These are phyloP conservation scores for Sialia sialis DNA, from an alignment of 2,113 vertebrate species.

Conservation along the genomic window DNA sequence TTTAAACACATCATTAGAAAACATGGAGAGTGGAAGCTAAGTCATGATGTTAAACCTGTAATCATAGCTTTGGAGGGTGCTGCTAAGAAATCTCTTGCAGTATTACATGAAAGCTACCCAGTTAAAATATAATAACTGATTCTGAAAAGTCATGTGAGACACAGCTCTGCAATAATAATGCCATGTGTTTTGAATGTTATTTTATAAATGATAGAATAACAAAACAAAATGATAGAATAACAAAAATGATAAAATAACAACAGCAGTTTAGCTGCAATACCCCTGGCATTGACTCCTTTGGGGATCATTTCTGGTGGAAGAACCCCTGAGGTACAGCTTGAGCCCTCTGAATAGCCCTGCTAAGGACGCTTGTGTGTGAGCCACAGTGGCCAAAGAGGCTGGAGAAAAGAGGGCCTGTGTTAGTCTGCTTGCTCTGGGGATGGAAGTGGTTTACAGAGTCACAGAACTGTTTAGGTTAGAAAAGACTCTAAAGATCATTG, in stretches of 20 bases:
- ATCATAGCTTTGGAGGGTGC: neutral
- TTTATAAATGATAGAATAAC: neutral
- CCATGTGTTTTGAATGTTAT: neutral
- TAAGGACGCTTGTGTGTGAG: neutral
- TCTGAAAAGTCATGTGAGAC: neutral
- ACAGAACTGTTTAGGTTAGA: neutral
- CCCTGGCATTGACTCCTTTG: neutral
- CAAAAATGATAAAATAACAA: neutral
- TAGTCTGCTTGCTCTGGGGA: neutral
- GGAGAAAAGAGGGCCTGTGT: neutral
- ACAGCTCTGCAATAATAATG: neutral
- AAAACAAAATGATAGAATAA: neutral
- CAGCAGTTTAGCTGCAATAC: neutral
- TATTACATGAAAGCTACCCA: neutral
- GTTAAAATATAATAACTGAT: neutral
- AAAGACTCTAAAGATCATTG: neutral
- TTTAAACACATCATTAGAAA: neutral
- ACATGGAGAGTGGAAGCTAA: neutral
- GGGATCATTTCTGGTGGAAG: neutral
- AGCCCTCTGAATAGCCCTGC: neutral
- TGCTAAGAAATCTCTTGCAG: neutral
- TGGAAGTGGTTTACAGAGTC: neutral
- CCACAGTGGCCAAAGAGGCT: neutral
- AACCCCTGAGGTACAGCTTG: neutral
- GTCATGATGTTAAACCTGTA: neutral